These are phyloP conservation scores for Cantharis nigra DNA, from an alignment of 2,888 invertebrate species.

Conservation along the genomic window DNA sequence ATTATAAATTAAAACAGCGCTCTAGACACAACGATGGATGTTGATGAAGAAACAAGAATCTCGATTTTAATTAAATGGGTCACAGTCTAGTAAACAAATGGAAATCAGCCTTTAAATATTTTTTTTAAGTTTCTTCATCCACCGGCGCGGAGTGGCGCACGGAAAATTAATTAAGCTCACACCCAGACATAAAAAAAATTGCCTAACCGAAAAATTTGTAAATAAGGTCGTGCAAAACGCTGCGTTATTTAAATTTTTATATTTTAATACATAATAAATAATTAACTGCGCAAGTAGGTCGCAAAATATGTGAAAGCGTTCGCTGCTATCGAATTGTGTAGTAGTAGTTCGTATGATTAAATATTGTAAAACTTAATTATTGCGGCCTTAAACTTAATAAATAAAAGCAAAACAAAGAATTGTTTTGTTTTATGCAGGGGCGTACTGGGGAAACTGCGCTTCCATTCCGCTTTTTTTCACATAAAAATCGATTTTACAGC, in stretches of 20 bases:
- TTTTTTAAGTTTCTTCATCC: neutral
- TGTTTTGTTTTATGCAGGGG: too few relatives aligned
- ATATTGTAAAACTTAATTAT: neutral
- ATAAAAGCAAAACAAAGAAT: too few relatives aligned
- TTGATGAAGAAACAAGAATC: neutral
- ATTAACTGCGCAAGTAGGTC: neutral
- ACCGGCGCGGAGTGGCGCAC: neutral
- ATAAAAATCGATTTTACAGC: too few relatives aligned
- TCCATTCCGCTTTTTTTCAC: too few relatives aligned
- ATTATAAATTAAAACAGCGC: neutral
- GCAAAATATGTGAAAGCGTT: neutral
- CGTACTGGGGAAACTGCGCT: too few relatives aligned
- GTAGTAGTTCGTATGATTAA: neutral
- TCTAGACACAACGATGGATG: too few relatives aligned
- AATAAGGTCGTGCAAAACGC: neutral
- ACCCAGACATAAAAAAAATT: neutral
- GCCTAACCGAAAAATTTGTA: neutral
- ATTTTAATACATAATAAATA: neutral
- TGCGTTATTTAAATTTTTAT: neutral
- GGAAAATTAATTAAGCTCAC: neutral
- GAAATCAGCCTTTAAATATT: neutral
- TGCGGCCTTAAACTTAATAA: neutral
- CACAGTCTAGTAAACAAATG: neutral
- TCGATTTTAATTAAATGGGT: neutral
- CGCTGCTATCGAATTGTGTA: neutral